These are phyloP conservation scores for honey bee (Apis mellifera) DNA, from an alignment of 1,140 invertebrate species.

Conservation along the genomic window DNA sequence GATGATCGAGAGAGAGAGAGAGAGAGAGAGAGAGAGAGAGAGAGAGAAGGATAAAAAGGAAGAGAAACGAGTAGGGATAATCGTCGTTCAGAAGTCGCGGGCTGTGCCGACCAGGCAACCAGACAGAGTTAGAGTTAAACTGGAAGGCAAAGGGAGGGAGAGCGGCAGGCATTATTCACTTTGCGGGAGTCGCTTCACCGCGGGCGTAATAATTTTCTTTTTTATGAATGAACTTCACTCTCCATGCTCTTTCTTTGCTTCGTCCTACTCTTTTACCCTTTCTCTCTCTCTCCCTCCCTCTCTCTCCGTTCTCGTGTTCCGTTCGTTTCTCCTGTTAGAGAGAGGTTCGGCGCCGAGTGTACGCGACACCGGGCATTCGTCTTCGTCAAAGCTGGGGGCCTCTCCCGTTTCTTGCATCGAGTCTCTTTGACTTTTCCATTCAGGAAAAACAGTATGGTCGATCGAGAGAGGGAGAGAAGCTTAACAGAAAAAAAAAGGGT, in stretches of 20 bases:
- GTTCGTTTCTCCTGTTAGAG: not conserved
- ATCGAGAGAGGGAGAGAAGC: not conserved
- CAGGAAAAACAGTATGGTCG: not conserved
- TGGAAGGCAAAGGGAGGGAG: not conserved
- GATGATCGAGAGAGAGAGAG: conserved; percentile 18
- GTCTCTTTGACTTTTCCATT: conserved; percentile 4
- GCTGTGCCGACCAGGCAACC: not conserved
- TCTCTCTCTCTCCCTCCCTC: not conserved
- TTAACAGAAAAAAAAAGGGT: too few species aligned
- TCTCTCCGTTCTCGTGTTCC: not conserved
- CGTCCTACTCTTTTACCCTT: not conserved
- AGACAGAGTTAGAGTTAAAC: conserved; percentile 10
- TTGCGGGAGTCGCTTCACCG: conserved; percentile 63
- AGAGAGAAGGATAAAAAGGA: not conserved
- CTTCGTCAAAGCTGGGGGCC: conserved; percentile 39
- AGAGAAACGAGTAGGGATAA: conserved; percentile 45
- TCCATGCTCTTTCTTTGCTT: not conserved
- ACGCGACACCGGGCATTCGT: conserved; percentile 48
- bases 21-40: not conserved
- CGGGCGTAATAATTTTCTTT: conserved; percentile 66
- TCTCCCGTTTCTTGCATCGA: not conserved
- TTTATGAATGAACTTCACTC: conserved; percentile 66
- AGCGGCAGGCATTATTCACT: conserved; percentile 63
- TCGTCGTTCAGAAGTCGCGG: conserved; percentile 53
- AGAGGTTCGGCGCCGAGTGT: not conserved